Percentiles rank a stretch among this genome's conserved stretches.
phyloP scores from a whole-genome alignment of 1,140 invertebrate species.

The Drosophila littoralis region DNA sequence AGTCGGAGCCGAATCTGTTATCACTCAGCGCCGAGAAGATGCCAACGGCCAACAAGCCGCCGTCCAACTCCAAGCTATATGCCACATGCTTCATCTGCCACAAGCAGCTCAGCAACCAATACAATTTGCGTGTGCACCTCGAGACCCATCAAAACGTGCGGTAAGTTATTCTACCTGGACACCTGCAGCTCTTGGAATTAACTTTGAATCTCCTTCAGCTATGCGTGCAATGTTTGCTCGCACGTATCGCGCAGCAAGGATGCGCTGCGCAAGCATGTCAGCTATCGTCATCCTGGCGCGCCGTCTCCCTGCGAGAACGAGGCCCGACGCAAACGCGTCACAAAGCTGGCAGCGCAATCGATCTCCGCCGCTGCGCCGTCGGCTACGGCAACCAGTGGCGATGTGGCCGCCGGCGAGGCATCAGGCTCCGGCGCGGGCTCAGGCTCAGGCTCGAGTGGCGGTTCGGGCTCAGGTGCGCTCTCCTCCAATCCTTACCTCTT shows the following conservation, averaged over 20 bases:
- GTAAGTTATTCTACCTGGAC: conserved; percentile 70
- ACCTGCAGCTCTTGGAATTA: not conserved
- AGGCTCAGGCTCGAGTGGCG: conserved; percentile 1
- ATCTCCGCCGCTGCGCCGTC: conserved; percentile 32
- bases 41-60: conserved; percentile 64
- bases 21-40: conserved; percentile 60
- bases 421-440: conserved; percentile 14
- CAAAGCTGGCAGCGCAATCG: conserved; percentile 54
- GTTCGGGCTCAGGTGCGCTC: conserved; percentile 12
- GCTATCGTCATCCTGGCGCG: conserved; percentile 90
- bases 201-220: conserved; percentile 65
- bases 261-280: conserved; percentile 94
- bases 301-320: conserved; percentile 82
- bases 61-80: conserved; percentile 85
- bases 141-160: conserved; percentile 94
- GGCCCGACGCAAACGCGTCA: conserved; percentile 74
- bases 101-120: conserved; percentile 95
- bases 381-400: conserved; percentile 62
- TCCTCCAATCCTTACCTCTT: conserved; percentile 72
- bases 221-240: conserved; percentile 92
- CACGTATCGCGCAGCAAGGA: conserved; percentile 94
- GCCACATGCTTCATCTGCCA: conserved; percentile 93
- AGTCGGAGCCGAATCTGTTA: conserved; percentile 71
- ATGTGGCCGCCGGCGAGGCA: conserved; percentile 22
- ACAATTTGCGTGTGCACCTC: conserved; percentile 94